Percentiles rank a stretch among this genome's conserved stretches.
phyloP scores from a whole-genome alignment of 2,113 vertebrate species.

The Phylloscopus trochilus region DNA sequence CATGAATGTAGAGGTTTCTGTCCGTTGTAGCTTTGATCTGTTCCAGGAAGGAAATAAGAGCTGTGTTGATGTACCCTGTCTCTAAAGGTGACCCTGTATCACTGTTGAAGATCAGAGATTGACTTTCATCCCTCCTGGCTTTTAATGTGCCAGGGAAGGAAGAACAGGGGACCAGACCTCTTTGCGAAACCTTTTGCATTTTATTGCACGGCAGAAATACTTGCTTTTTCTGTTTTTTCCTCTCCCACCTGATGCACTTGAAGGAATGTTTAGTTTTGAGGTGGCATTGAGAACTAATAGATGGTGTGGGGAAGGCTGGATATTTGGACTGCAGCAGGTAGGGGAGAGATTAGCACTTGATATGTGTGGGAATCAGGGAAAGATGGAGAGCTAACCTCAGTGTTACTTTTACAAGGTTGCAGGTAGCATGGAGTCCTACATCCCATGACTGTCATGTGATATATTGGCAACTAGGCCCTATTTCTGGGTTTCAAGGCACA shows the following conservation, averaged over 20 bases:
- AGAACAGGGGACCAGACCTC: not conserved
- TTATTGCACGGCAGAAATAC: not conserved
- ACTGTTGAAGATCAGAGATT: not conserved
- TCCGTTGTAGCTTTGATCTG: not conserved
- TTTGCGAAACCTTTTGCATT: not conserved
- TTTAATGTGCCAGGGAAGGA: not conserved
- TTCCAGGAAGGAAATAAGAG: not conserved
- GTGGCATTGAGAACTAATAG: not conserved
- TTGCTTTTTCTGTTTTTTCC: not conserved
- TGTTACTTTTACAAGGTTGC: not conserved
- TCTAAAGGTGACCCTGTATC: not conserved
- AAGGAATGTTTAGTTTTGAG: not conserved
- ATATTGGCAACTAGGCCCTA: not conserved
- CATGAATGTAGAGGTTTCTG: not conserved
- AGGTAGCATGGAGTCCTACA: not conserved
- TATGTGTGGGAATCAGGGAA: rapidly evolving
- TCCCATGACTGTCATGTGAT: rapidly evolving
- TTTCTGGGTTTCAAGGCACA: not conserved
- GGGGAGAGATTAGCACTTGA: not conserved
- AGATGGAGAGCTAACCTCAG: not conserved
- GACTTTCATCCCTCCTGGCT: not conserved
- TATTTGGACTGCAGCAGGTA: not conserved
- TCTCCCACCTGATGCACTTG: not conserved
- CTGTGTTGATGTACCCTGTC: not conserved
- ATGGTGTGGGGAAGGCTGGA: not conserved